Evolutionary conservation across 2,888 invertebrate genomes (phyloP).

Genomic region (Drosophila bunnanda): DNA sequence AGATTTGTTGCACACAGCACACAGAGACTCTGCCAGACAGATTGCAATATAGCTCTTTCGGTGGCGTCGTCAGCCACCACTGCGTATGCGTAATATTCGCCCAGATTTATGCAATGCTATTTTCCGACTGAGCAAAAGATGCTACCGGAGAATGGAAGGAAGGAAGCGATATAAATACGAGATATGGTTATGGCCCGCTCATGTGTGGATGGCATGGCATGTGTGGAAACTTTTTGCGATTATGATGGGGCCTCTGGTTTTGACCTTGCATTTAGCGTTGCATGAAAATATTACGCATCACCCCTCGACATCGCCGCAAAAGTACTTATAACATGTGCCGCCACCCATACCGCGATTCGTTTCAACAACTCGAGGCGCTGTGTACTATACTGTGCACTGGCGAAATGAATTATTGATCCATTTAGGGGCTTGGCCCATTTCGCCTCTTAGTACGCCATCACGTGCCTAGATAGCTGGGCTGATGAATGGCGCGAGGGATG

Average conservation of each 20-base stretch:
- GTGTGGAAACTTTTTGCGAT: conserved; percentile 38
- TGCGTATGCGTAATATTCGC: conserved; percentile 62
- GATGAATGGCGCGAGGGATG: conserved; percentile 9
- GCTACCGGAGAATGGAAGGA: conserved; percentile 12
- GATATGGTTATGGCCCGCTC: conserved; percentile 50
- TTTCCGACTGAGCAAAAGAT: conserved; percentile 29
- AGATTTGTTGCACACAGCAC: conserved; percentile 2
- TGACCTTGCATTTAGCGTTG: conserved; percentile 66
- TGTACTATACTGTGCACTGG: conserved; percentile 8
- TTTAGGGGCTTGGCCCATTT: conserved; percentile 33
- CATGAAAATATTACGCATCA: conserved; percentile 37
- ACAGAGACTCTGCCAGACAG: conserved; percentile 29
- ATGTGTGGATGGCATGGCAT: conserved; percentile 51
- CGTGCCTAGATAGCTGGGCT: conserved; percentile 23
- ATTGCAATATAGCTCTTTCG: conserved; percentile 40
- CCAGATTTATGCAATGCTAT: conserved; percentile 63
- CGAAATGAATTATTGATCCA: conserved; percentile 74
- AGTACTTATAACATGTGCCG: conserved; percentile 7
- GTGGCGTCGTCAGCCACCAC: conserved; percentile 21
- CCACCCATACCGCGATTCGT: conserved; percentile 54
- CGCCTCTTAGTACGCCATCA: conserved; percentile 3
- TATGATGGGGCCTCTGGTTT: conserved; percentile 43
- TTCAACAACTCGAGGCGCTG: conserved; percentile 56
- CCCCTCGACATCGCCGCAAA: not conserved
- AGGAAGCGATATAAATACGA: conserved; percentile 45